phyloP scores from a whole-genome alignment of 2,888 invertebrate species.

The Abrostola tripartita region DNA sequence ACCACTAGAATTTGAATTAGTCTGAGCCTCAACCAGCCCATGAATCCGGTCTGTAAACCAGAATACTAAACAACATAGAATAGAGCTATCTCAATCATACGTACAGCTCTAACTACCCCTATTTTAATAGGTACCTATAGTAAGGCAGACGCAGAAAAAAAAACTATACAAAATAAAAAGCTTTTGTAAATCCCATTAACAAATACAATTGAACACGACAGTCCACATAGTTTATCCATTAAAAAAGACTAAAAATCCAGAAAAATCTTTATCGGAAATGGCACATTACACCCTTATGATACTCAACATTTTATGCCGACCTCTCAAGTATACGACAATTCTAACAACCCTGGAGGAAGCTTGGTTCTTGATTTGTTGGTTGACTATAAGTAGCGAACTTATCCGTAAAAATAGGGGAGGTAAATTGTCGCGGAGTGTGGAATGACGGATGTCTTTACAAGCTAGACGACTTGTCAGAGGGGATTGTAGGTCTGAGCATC shows the following conservation, averaged over 20 bases:
- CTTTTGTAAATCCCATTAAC: not conserved
- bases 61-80: too few relatives aligned
- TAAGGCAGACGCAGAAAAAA: too few relatives aligned
- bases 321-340: constrained; percentile 22
- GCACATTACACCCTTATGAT: constrained; percentile 77
- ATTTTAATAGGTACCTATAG: not conserved
- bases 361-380: constrained; percentile 60
- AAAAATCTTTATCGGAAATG: constrained; percentile 77
- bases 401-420: constrained; percentile 69
- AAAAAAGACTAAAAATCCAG: constrained; percentile 56
- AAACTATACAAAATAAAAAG: too few relatives aligned
- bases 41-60: too few relatives aligned
- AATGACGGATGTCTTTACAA: constrained; percentile 87
- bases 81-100: too few relatives aligned
- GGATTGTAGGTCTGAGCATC: constrained; percentile 61
- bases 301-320: constrained; percentile 42
- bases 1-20: too few relatives aligned
- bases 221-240: constrained; percentile 19
- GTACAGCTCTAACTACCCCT: too few relatives aligned
- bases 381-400: constrained; percentile 66
- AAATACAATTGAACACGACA: constrained; percentile 13
- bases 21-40: too few relatives aligned
- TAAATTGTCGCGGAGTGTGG: constrained; percentile 74
- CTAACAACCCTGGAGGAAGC: not conserved
- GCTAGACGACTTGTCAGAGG: constrained; percentile 78